Base-by-base conservation (phyloP, 2,888 invertebrate species). In the Lochmaea crataegi region DNA sequence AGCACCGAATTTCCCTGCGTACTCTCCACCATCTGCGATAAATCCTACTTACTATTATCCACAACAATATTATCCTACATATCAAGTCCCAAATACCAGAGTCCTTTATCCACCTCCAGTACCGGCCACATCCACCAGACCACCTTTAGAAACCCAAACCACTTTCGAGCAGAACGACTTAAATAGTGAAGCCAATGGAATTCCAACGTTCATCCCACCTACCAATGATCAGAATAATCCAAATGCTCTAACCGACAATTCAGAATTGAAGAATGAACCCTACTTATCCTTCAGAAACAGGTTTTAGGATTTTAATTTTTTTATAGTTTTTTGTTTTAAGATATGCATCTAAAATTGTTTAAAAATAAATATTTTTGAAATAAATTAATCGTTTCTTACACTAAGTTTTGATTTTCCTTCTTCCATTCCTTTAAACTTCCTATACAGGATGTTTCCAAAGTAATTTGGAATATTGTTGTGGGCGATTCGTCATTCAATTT, bases 81-180 rank as follows among this genome's bases (percentile, higher is more conserved):
- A 53, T 16, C 53, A 53, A 53, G 16, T 53, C 9, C 53, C 53
- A 22, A 63, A 38, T 9, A 38, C 32, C 32, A 38, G 32, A 38
- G 32, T 38, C 32, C 1, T 38, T 7, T 38, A 38, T 38, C 7
- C 32, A 38, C 1, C 7, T 38, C 48, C 6, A n/a, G 5, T 48
- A 48, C 48, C 48, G 5, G 45, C 4, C 14, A 45, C 45, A 45
- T 4, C 45, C 45, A 45, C 45, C 45, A 48, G 6, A 7, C 16
- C 26, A 38, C 16, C 41, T 14, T 9, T 64, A 64, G 45, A 41
- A 22, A 64, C n/a, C 14, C 22, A 10, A 14, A 68, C 61, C 42
- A 60, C 70, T 53, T 10, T 60, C 6, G 75, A 75, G 61, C 71
- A 71, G 41, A 68, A 68, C 11, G 73, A 75, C 45, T 18, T 75